Base-by-base conservation (phyloP, 2,888 invertebrate genomes). In the Drosophila algonquin region DNA sequence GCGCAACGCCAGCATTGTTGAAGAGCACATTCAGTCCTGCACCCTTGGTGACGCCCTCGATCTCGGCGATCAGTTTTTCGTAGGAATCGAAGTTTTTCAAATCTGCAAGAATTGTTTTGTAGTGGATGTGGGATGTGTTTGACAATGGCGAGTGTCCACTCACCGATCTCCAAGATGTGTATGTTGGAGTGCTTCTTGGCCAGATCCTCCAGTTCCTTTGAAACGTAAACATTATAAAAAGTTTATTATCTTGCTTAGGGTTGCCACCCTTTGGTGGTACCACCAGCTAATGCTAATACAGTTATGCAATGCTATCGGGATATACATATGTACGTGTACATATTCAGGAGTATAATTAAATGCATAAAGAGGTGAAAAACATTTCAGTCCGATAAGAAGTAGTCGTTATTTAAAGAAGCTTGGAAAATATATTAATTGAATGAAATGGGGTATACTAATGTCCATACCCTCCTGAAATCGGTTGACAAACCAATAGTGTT, bases 1-100 rank as follows among this genome's bases (percentile, higher is more conserved):
- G 94, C 4, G 95, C 93, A 55, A 96, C 92, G 7, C 97, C 98
- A 18, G 98, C 98, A 92, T 98, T 98, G 91, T 98, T 98, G 75
- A 98, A 94, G 1, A 98, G 93, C 35, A 98, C 94, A 91, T 98
- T 98, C 0, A 98, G 93, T 0, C 98, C 98, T 56, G 94, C 91
- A 0, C 94, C 93, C 67, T 95, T 94, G 0, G 96, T 94, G 35
- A 95, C 93, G 46, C 93, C 90, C 2, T 92, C 90, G 3, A 97
- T 94, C 81, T 94, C 90, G 6, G 94, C 90, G 0, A 94, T 93
- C 40, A 96, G 90, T 12, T 93, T 93, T 0, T 93, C 93, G 82
- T 95, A 96, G 21, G 92, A 93, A 4, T 93, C 93, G 16, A 94
- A 94, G 65, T 96, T 93, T 58, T 92, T 93, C 30, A 97, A 93